phyloP scores from a whole-genome alignment of 2,797 vertebrate genomes.

The Sebastes hubbsi region DNA sequence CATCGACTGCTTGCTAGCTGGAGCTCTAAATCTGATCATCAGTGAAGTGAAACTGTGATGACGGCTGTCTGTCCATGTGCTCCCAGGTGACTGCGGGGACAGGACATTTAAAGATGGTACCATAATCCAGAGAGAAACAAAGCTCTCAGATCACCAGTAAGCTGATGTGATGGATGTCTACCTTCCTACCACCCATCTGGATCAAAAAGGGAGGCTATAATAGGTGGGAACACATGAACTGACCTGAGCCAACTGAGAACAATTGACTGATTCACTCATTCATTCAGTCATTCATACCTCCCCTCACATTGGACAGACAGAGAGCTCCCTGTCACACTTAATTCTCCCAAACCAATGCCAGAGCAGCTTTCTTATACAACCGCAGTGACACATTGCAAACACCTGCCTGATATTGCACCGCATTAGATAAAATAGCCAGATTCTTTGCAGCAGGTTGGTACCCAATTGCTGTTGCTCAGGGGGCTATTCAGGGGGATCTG shows the following conservation, averaged over 20 bases:
- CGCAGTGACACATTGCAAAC: background rate
- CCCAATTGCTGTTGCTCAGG: conserved; percentile 15
- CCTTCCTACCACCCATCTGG: background rate
- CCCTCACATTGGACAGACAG: background rate
- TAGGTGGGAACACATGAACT: background rate
- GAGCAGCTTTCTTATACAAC: background rate
- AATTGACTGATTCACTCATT: background rate
- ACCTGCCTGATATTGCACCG: conserved; percentile 6
- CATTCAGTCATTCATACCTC: background rate
- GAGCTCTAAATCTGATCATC: conserved; percentile 18
- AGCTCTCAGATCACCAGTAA: conserved; percentile 25
- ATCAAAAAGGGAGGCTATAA: background rate
- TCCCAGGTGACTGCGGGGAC: conserved; percentile 1
- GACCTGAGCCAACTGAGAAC: background rate
- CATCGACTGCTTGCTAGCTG: background rate
- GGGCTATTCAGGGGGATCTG: background rate
- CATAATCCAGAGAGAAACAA: conserved; percentile 37
- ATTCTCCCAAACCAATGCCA: conserved; percentile 11
- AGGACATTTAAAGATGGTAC: conserved; percentile 14
- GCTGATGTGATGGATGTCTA: conserved; percentile 33
- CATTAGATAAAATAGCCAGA: background rate
- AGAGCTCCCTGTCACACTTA: conserved; percentile 1
- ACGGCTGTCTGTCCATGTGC: background rate
- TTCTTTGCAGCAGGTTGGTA: background rate
- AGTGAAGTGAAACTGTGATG: conserved; percentile 3